Evolutionary conservation across 2,888 invertebrate genomes (phyloP).

Genomic region (Apoderus coryli): DNA sequence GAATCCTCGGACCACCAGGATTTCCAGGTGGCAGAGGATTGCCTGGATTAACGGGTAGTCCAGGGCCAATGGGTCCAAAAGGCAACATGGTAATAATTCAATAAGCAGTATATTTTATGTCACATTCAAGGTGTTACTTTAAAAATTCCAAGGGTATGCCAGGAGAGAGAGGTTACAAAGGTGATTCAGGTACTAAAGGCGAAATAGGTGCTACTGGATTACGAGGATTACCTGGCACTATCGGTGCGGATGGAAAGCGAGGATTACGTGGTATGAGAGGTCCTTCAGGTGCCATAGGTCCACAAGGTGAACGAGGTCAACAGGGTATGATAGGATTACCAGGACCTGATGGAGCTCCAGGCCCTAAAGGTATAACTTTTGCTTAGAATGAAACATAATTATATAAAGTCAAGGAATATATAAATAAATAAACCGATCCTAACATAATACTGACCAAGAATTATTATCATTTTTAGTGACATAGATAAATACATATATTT

Average conservation of each 20-base stretch:
- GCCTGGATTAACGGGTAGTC: constrained; percentile 58
- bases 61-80: constrained; percentile 60
- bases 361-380: constrained; percentile 46
- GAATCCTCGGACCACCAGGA: constrained; percentile 63
- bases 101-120: too few species aligned
- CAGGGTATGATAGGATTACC: constrained; percentile 53
- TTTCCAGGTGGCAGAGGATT: constrained; percentile 70
- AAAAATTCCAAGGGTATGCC: constrained; percentile 44
- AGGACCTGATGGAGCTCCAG: constrained; percentile 61
- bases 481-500: too few species aligned
- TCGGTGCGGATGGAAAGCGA: constrained; percentile 67
- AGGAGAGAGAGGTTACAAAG: constrained; percentile 69
- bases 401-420: too few species aligned
- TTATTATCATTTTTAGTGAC: too few species aligned
- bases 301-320: constrained; percentile 57
- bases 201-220: constrained; percentile 59
- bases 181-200: constrained; percentile 63
- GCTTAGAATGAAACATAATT: too few species aligned
- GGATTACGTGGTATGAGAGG: constrained; percentile 67
- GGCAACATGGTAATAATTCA: constrained; percentile 48
- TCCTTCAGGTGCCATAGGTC: constrained; percentile 57
- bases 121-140: constrained; percentile 2
- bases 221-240: constrained; percentile 57
- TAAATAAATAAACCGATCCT: too few species aligned
- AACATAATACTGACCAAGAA: too few species aligned